Conservation (phyloP, 1,140 invertebrate species). For the Caenorhabditis brenneri region DNA sequence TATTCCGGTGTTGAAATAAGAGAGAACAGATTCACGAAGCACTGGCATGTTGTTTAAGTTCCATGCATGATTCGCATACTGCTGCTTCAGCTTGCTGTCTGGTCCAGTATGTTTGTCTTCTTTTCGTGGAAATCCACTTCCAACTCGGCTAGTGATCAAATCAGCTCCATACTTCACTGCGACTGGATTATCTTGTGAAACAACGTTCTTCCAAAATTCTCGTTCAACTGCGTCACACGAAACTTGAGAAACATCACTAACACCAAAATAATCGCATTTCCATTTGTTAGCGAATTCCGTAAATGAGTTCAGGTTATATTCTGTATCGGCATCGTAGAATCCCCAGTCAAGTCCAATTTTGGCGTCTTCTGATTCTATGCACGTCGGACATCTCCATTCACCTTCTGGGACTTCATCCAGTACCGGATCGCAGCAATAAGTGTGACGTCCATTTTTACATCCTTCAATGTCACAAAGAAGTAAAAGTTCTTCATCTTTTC, state of each 20-base stretch:
- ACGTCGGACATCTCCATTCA: conserved; percentile 63
- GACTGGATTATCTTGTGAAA: conserved; percentile 93
- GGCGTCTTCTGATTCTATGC: conserved; percentile 80
- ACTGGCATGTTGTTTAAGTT: conserved; percentile 97
- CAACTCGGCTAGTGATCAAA: conserved; percentile 90
- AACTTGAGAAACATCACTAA: conserved; percentile 55
- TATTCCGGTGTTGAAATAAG: conserved; percentile 95
- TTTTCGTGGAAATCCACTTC: conserved; percentile 87
- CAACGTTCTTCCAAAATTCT: conserved; percentile 97
- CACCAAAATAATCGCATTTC: conserved; percentile 49
- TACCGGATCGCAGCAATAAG: conserved; percentile 93
- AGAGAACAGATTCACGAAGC: conserved; percentile 86
- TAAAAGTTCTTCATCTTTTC: conserved; percentile 92
- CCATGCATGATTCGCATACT: conserved; percentile 91
- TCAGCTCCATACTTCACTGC: conserved; percentile 98
- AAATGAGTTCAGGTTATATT: conserved; percentile 94
- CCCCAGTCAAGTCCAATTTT: conserved; percentile 94
- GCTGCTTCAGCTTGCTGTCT: conserved; percentile 41
- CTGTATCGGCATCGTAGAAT: conserved; percentile 90
- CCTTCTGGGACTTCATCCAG: conserved; percentile 85
- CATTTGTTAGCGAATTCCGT: conserved; percentile 90
- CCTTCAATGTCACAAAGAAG: conserved; percentile 77
- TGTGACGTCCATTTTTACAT: conserved; percentile 91
- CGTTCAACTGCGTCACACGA: conserved; percentile 80
- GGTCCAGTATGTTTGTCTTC: conserved; percentile 53